phyloP scores from a whole-genome alignment of 1,140 invertebrate species.

The Octopus sinensis region DNA sequence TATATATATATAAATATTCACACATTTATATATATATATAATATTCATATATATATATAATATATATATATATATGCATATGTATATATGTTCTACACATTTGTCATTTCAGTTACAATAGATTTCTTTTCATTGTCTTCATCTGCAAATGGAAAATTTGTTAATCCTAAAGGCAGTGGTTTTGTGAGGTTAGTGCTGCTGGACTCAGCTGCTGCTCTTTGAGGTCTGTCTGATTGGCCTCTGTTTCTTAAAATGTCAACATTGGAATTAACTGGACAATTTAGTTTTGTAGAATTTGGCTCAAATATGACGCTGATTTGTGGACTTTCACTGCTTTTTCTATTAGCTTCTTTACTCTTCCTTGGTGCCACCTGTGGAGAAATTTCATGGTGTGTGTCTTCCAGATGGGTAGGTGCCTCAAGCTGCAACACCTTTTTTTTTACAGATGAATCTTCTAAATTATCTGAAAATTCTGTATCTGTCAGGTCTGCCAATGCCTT shows the following conservation, averaged over 20 bases:
- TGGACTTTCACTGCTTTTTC: neutral
- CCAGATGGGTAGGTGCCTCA: too few relatives aligned
- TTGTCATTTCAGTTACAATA: neutral
- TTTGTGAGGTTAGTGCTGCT: neutral
- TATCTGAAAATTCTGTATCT: neutral
- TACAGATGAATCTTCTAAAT: too few relatives aligned
- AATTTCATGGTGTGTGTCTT: too few relatives aligned
- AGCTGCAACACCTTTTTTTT: too few relatives aligned
- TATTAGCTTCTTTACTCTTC: too few relatives aligned
- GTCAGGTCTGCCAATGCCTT: neutral
- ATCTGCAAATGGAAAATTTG: neutral
- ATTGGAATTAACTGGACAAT: neutral
- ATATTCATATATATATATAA: too few relatives aligned
- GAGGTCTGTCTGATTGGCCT: neutral
- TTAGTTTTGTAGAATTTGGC: neutral
- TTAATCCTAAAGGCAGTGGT: neutral
- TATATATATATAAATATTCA: too few relatives aligned
- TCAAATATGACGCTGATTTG: conserved; percentile 6
- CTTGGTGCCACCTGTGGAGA: too few relatives aligned
- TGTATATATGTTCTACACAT: neutral
- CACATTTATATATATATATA: too few relatives aligned
- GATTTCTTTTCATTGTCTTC: neutral
- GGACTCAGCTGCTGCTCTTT: neutral
- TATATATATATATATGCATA: neutral
- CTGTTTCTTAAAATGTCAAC: neutral